phyloP scores from a whole-genome alignment of 2,113 vertebrate genomes.

The Vicugna pacos region DNA sequence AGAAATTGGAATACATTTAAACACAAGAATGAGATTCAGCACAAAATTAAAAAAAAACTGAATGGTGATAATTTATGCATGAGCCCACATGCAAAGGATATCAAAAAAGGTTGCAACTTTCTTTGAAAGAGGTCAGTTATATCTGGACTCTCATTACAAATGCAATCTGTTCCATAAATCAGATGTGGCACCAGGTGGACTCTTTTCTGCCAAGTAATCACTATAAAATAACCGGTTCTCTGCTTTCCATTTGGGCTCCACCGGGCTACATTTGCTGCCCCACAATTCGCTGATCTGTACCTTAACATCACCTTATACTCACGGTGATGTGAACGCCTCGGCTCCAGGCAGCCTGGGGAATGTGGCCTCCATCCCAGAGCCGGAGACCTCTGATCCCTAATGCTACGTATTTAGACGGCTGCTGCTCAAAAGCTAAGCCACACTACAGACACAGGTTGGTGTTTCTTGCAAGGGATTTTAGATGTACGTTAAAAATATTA shows the following conservation, averaged over 20 bases:
- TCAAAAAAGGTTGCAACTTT: slow-evolving; percentile 15
- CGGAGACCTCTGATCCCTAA: background rate
- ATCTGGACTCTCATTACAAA: slow-evolving; percentile 66
- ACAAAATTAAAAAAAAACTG: slow-evolving; percentile 18
- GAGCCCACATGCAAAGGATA: background rate
- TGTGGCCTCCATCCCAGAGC: background rate
- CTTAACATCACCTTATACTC: background rate
- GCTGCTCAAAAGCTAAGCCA: slow-evolving; percentile 30
- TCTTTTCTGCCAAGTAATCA: slow-evolving; percentile 66
- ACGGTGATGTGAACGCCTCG: background rate
- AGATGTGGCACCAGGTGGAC: slow-evolving; percentile 70
- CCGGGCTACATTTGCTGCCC: background rate
- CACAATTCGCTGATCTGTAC: background rate
- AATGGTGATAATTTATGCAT: slow-evolving; percentile 63
- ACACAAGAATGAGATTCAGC: slow-evolving; percentile 8
- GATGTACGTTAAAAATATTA: background rate
- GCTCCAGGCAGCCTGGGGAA: background rate
- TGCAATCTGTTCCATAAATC: slow-evolving; percentile 76
- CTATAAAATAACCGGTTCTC: slow-evolving; percentile 62
- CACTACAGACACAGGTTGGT: background rate
- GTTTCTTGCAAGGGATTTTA: background rate
- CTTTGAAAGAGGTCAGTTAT: slow-evolving; percentile 66
- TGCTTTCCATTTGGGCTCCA: slow-evolving; percentile 50
- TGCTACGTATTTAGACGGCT: background rate
- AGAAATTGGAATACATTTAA: slow-evolving; percentile 36